Evolutionary conservation across 30 jellyfish, hydroid and myxozoan genomes (phyloP).

Genomic region (Chironex yamaguchii): DNA sequence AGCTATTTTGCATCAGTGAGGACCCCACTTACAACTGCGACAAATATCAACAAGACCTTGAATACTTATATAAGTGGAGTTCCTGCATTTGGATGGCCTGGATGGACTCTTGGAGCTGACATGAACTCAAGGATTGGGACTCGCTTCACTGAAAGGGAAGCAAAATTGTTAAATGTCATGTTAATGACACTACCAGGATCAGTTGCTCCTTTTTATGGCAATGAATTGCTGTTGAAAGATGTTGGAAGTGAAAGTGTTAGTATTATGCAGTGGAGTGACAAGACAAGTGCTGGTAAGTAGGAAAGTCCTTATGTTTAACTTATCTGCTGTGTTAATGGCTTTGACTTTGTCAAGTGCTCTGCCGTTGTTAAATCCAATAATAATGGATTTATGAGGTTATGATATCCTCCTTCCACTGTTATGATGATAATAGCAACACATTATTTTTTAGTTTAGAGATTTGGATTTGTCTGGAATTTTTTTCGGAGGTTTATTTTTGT

Average conservation of each 20-base stretch:
- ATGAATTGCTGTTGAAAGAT: conserved; percentile 56
- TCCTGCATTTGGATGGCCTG: conserved; percentile 64
- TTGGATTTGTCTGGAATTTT: background rate
- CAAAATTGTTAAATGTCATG: conserved; percentile 40
- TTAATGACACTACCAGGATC: conserved; percentile 68
- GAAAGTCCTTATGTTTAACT: too few relatives aligned
- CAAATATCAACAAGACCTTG: background rate
- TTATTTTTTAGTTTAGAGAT: too few relatives aligned
- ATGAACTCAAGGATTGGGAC: conserved; percentile 25
- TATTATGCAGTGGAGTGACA: conserved; percentile 69
- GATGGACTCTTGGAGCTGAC: conserved; percentile 74
- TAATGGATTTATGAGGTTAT: too few relatives aligned
- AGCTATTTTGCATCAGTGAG: conserved; percentile 22
- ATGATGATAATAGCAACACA: too few relatives aligned
- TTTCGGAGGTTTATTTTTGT: too few relatives aligned
- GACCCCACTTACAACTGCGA: conserved; percentile 10
- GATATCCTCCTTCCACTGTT: too few relatives aligned
- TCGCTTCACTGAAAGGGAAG: conserved; percentile 16
- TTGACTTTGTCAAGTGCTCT: too few relatives aligned
- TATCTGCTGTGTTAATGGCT: too few relatives aligned
- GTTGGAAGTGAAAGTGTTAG: background rate
- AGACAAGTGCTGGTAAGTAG: conserved; percentile 52
- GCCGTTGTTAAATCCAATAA: too few relatives aligned
- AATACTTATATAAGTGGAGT: conserved; percentile 8
- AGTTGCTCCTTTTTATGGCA: conserved; percentile 70